Percentiles rank a stretch among this genome's conserved stretches.
phyloP scores from a whole-genome alignment of 2,888 invertebrate genomes.

The Chaitophorus viminalis region DNA sequence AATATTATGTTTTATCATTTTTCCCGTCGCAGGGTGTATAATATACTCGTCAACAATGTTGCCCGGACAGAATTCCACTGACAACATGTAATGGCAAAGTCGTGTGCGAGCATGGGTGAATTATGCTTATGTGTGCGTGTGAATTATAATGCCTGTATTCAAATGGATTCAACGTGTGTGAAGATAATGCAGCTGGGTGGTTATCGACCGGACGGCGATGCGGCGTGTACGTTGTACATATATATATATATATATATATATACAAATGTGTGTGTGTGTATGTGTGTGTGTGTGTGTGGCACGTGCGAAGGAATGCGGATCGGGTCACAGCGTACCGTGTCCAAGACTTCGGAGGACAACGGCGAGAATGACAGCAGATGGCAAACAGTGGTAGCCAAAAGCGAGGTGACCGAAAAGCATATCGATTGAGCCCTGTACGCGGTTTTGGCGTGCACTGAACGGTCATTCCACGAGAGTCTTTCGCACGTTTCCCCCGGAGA shows the following conservation, averaged over 20 bases:
- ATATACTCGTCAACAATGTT: not conserved
- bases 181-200: slow-evolving; percentile 50
- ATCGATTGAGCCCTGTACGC: slow-evolving; percentile 13
- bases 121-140: not conserved
- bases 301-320: not conserved
- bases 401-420: not conserved
- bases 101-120: not conserved
- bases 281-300: no score
- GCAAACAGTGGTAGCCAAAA: slow-evolving; percentile 43
- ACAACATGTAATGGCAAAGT: not conserved
- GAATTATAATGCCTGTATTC: not conserved
- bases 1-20: not conserved
- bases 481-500: slow-evolving; percentile 24
- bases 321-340: slow-evolving; percentile 26
- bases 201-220: slow-evolving; percentile 52
- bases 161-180: slow-evolving; percentile 29
- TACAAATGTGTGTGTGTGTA: no score
- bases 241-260: no score
- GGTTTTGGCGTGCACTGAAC: slow-evolving; percentile 39
- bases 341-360: slow-evolving; percentile 11
- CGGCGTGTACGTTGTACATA: not conserved
- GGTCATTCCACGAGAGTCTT: slow-evolving; percentile 35
- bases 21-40: not conserved
- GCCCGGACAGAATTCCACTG: not conserved
- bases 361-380: slow-evolving; percentile 37